Evolutionary conservation across 1,140 invertebrate species (phyloP), one percentile per base, ranked within the genome.

Genomic region (Paramacrobiotus metropolitanus): DNA sequence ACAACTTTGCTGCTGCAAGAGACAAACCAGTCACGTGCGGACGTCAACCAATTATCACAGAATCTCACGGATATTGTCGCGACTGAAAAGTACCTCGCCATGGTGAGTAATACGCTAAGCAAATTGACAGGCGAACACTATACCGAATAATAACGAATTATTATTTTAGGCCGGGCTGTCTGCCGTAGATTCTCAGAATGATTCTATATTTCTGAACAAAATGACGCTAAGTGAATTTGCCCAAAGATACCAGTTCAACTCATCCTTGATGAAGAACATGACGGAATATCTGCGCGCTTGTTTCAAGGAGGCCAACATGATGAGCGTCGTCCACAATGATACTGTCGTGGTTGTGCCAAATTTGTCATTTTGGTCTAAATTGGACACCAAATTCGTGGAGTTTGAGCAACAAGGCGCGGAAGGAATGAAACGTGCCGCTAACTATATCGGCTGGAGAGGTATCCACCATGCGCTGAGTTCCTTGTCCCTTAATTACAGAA

Each of bases 391-490:
- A 24, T 55, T 55, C 15, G 4, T 20, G 15, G 48, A 55, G 24
- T 24, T 55, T 15, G 48, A 55, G 24, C 15, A 28, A 28, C 15
- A 20, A 4, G 24, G 24, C 24, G 48, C 15, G 15, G 9, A 15
- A 24, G 48, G 48, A 28, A 55, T 20, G 24, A 15, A 24, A 9
- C 48, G 48, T 15, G 15, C 28, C 4, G 48, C 48, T 4, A 55
- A 55, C 48, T 55, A 55, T 24, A 55, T 55, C 24, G 48, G 48
- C 15, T 55, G 48, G 48, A 55, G 48, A 28, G 48, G 15, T 9
- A 55, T 55, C 48, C 4, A 9, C 24, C 15, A 24, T 28, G 28
- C 4, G 15, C 15, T 55, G 15, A 15, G 9, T 15, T 24, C 15
- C 15, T 9, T 55, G 15, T 28, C 48, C 4, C 15, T 20, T 9